Evolutionary conservation across 2,797 vertebrate genomes (phyloP), one percentile per base, ranked within the genome.

Genomic region (Microchirus variegatus): DNA sequence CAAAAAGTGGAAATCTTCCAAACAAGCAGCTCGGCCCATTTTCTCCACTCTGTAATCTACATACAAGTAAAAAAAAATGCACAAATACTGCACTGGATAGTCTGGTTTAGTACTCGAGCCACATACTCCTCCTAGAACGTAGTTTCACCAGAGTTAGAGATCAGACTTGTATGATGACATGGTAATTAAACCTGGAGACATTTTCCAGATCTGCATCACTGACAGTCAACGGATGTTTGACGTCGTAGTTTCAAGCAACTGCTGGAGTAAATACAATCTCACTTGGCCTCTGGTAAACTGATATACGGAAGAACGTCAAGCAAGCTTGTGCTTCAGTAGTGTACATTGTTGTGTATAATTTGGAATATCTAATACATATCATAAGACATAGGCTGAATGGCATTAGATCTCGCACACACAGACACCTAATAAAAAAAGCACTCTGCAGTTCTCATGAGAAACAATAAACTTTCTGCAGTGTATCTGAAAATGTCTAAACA

Each of bases 401-500:
- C 36, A 38, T 38, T 11, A 38, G 36, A 38, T 38, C 8, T 9
- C 36, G 10, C 36, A 38, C 36, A 38, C 36, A 38, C 36, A 38
- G 3, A 38, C 36, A 38, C 36, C 8, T 9, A 9, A 38, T 1
- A 38, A 38, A 66, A 59, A n/a, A n/a, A n/a, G n/a, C n/a, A n/a
- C n/a, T n/a, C n/a, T n/a, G n/a, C n/a, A n/a, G n/a, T 4, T 40
- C 14, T 49, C 53, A 48, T 9, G 9, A 51, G 37, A 17, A 22
- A 76, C 51, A 45, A 47, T 45, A 42, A 11, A 36, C 1, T 47
- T 45, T 0, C 10, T 51, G 50, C 15, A 41, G 6, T 6, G n/a
- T 40, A 67, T 9, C 41, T 47, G 31, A 1, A 57, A 73, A 37
- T 54, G 80, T 73, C 57, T 13, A 14, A 70, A 75, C 80, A 69